phyloP scores from a whole-genome alignment of 1,140 invertebrate species.

The Stegodyphus dumicola region DNA sequence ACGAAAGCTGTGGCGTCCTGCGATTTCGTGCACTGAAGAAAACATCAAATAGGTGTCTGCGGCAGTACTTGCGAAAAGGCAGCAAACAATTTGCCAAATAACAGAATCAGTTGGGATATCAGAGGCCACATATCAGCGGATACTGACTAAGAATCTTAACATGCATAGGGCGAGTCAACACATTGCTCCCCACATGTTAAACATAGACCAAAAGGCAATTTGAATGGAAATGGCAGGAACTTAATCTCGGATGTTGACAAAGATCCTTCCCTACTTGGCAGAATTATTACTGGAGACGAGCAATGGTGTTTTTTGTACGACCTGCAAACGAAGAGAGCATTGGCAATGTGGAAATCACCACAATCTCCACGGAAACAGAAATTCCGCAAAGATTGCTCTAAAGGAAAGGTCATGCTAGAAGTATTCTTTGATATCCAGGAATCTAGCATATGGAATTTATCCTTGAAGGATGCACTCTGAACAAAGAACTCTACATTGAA shows the following conservation, averaged over 20 bases:
- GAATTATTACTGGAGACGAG: background rate
- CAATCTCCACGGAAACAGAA: constrained; percentile 3
- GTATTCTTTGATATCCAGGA: constrained; percentile 3
- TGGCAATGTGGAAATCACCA: constrained; percentile 11
- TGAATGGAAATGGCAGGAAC: constrained; percentile 2
- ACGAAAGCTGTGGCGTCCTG: too few species aligned
- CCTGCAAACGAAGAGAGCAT: background rate
- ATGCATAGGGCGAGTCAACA: background rate
- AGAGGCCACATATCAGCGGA: too few species aligned
- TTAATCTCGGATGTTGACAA: background rate
- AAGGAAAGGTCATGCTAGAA: background rate
- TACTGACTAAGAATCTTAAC: background rate
- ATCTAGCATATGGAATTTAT: background rate
- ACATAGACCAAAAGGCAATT: background rate
- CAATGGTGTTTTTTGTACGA: background rate
- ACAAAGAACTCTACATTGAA: constrained; percentile 2
- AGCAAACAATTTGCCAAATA: too few species aligned
- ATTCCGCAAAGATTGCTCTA: background rate
- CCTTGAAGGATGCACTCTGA: background rate
- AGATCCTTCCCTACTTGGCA: background rate
- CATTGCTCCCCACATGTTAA: background rate
- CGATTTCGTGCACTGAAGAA: too few species aligned
- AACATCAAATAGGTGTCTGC: too few species aligned
- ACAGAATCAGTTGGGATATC: too few species aligned
- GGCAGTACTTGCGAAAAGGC: too few species aligned